Evolutionary conservation across 1,140 invertebrate species (phyloP).

Genomic region (Cyphomyrmex costatus): DNA sequence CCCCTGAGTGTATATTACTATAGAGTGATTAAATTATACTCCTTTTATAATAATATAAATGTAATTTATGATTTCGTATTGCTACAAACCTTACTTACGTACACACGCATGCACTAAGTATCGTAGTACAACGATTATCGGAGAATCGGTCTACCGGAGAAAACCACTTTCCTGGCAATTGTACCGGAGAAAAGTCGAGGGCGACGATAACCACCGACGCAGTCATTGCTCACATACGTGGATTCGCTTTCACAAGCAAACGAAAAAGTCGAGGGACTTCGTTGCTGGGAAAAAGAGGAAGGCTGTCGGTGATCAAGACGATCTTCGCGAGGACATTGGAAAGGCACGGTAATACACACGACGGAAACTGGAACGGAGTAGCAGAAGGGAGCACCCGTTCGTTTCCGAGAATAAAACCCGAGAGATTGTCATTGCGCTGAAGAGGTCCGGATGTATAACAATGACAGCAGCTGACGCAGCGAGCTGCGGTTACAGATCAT

Average conservation of each 20-base stretch:
- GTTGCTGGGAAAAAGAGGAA: slow-evolving; percentile 11
- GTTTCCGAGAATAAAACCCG: slow-evolving; percentile 84
- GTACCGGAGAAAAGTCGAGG: slow-evolving; percentile 78
- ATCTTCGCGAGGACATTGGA: slow-evolving; percentile 63
- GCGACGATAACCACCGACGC: slow-evolving; percentile 77
- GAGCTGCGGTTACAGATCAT: slow-evolving; percentile 84
- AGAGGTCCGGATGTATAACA: slow-evolving; percentile 85
- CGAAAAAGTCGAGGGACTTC: slow-evolving; percentile 62
- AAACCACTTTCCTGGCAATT: slow-evolving; percentile 82
- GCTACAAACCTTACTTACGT: neutral
- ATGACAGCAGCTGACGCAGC: slow-evolving; percentile 86
- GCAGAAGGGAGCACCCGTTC: slow-evolving; percentile 71
- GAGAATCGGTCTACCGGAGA: slow-evolving; percentile 52
- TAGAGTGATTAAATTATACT: neutral
- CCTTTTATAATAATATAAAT: neutral
- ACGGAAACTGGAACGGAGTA: slow-evolving; percentile 74
- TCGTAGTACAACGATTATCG: slow-evolving; percentile 24
- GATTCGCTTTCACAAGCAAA: slow-evolving; percentile 62
- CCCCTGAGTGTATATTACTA: too few species aligned
- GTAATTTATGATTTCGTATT: slow-evolving; percentile 4
- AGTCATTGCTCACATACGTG: slow-evolving; percentile 55
- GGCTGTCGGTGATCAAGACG: slow-evolving; percentile 65
- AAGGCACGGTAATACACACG: slow-evolving; percentile 81
- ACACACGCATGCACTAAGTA: neutral
- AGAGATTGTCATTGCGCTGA: slow-evolving; percentile 86